Evolutionary conservation across 2,888 invertebrate species (phyloP).

Genomic region (Thysanoteuthis rhombus): DNA sequence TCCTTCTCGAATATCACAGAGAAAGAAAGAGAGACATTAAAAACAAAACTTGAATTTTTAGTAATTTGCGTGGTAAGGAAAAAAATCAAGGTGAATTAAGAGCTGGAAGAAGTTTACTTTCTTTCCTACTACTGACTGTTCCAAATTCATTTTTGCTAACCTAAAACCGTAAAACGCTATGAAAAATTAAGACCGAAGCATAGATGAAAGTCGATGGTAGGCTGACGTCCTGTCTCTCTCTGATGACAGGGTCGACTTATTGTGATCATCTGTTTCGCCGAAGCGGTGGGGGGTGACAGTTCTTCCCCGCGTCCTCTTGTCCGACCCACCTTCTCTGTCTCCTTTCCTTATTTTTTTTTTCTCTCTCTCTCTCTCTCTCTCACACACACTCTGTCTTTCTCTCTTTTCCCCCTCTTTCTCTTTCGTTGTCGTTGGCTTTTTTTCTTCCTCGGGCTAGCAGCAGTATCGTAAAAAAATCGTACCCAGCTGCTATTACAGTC

Average conservation of each 20-base stretch:
- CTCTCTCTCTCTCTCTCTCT: neutral
- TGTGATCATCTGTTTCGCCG: neutral
- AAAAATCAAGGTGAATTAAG: neutral
- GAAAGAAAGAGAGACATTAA: neutral
- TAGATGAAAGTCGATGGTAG: neutral
- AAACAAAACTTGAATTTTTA: neutral
- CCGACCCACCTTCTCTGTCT: neutral
- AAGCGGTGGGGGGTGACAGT: neutral
- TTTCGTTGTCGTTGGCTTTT: neutral
- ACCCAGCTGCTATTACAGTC: too few species aligned
- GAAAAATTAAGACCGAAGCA: neutral
- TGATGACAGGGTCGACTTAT: neutral
- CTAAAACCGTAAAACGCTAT: neutral
- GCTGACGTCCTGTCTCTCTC: neutral
- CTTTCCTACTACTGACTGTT: neutral
- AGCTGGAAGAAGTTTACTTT: neutral
- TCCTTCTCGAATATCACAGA: neutral
- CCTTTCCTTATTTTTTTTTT: neutral
- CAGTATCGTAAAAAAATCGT: too few species aligned
- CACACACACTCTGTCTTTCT: neutral
- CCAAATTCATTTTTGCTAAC: neutral
- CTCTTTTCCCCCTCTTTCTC: neutral
- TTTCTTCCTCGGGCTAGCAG: neutral
- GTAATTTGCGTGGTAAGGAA: neutral
- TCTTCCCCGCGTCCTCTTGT: neutral